Conservation (phyloP, 1,140 invertebrate species). For the Heliconius himera region DNA sequence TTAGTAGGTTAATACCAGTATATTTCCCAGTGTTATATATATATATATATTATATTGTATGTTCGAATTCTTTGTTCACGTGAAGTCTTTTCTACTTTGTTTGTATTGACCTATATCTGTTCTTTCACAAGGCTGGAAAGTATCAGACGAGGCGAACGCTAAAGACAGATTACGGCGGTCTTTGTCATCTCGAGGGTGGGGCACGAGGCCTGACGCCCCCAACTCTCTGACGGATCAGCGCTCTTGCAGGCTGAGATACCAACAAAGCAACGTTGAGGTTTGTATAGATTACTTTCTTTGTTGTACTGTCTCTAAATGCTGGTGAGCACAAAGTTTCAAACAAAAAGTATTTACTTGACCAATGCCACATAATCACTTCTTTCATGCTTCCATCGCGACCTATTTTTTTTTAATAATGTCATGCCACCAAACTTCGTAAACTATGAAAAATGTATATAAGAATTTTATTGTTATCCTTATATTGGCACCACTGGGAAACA, state of each 20-base stretch:
- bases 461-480: neutral
- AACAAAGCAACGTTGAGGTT: slow-evolving; percentile 94
- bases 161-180: slow-evolving; percentile 83
- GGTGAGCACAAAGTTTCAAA: neutral
- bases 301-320: neutral
- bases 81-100: slow-evolving; percentile 7
- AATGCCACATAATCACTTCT: neutral
- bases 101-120: slow-evolving; percentile 42
- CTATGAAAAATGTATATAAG: neutral
- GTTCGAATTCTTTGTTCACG: slow-evolving; percentile 1
- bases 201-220: slow-evolving; percentile 77
- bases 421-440: neutral
- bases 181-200: slow-evolving; percentile 82
- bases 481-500: neutral
- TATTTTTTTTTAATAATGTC: neutral
- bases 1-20: neutral
- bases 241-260: slow-evolving; percentile 91
- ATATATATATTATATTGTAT: neutral
- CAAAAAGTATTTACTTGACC: slow-evolving; percentile 2
- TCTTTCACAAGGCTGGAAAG: slow-evolving; percentile 85
- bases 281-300: slow-evolving; percentile 43
- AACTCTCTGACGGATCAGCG: slow-evolving; percentile 84
- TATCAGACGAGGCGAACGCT: slow-evolving; percentile 86
- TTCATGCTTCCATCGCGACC: neutral
- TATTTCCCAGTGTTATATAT: neutral